Conservation (phyloP, 2,888 invertebrate genomes). For the Ichneumoninae sp. region DNA sequence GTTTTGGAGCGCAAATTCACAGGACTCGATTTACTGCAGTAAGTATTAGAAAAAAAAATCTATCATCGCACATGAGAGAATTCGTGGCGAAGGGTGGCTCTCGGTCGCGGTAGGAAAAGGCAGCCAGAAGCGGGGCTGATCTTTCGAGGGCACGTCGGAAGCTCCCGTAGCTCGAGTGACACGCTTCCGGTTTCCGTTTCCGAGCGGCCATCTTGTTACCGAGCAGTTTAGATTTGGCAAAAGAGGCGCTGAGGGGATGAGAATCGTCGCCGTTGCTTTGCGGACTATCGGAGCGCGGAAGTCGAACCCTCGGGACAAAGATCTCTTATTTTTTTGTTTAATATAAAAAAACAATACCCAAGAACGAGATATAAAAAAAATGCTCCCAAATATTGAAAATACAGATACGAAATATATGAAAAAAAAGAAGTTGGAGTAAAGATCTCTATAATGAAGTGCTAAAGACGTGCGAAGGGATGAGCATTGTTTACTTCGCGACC, state of each 20-base stretch:
- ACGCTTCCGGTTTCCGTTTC: conserved; percentile 84
- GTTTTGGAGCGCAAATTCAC: not conserved
- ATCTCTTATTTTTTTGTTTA: not conserved
- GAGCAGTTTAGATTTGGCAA: conserved; percentile 79
- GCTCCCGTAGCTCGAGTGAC: conserved; percentile 83
- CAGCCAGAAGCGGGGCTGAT: conserved; percentile 69
- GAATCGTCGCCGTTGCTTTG: not conserved
- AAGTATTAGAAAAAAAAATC: conserved; percentile 8
- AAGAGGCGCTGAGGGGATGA: conserved; percentile 32
- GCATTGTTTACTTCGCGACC: no score
- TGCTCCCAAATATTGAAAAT: not conserved
- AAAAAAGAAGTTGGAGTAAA: no score
- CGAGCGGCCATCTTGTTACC: conserved; percentile 84
- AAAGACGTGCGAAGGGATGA: no score
- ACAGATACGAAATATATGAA: not conserved
- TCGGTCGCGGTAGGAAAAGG: not conserved
- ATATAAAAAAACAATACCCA: not conserved
- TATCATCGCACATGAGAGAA: conserved; percentile 8
- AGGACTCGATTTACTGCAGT: not conserved
- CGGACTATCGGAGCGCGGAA: conserved; percentile 18
- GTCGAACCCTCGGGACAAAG: conserved; percentile 22
- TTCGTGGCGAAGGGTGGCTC: conserved; percentile 30
- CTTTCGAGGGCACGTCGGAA: conserved; percentile 82
- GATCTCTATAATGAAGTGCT: no score
- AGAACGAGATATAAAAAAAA: not conserved